These are phyloP conservation scores for Cephalopachus bancanus DNA, from an alignment of 2,797 vertebrate species.

Conservation along the genomic window DNA sequence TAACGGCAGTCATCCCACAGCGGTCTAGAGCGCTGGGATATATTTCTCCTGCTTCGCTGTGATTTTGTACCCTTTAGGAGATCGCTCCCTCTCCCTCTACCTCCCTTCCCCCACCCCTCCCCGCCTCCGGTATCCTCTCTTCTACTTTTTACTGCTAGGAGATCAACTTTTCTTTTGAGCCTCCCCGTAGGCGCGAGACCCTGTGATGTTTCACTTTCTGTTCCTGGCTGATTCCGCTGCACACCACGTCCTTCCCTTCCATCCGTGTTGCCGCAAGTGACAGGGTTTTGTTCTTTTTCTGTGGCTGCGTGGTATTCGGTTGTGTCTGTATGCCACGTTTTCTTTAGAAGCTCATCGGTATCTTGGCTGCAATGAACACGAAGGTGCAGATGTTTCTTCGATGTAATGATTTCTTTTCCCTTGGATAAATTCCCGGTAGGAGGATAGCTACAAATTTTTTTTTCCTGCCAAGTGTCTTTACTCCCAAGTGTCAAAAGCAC, in stretches of 20 bases:
- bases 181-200: neutral
- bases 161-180: neutral
- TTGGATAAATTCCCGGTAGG: neutral
- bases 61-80: neutral
- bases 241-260: neutral
- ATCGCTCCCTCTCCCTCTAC: neutral
- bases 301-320: neutral
- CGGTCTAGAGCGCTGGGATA: too few relatives aligned
- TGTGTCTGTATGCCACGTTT: neutral
- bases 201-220: neutral
- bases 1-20: neutral
- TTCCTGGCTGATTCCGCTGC: neutral
- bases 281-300: neutral
- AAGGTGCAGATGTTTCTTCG: neutral
- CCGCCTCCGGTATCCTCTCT: neutral
- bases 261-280: neutral
- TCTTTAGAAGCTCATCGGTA: neutral
- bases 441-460: neutral
- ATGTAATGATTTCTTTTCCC: neutral
- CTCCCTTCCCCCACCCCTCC: neutral
- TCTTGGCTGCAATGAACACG: neutral
- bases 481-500: too few relatives aligned
- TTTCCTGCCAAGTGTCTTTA: neutral
- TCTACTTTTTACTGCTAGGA: neutral
- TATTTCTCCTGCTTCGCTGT: neutral